Percentiles rank a stretch among this genome's conserved stretches.
Evolutionary conservation across 2,888 invertebrate genomes (phyloP).

Genomic region (Encarsia formosa): DNA sequence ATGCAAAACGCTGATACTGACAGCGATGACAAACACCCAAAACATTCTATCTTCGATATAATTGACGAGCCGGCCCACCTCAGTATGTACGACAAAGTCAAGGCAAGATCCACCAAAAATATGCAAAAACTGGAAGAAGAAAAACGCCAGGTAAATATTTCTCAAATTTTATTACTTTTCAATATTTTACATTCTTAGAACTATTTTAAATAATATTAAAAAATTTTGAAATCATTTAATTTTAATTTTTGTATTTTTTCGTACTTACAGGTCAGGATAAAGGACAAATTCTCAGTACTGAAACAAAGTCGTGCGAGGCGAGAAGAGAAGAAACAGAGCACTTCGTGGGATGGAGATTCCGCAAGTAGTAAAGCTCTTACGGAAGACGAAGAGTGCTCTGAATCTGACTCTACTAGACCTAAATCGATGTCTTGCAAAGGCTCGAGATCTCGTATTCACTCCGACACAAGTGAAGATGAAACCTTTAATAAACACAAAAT

Average conservation of each 20-base stretch:
- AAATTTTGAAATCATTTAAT: neutral
- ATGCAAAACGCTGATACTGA: slow-evolving; percentile 56
- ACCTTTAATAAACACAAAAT: slow-evolving; percentile 54
- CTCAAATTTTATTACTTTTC: neutral
- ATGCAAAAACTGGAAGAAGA: slow-evolving; percentile 90
- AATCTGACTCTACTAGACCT: slow-evolving; percentile 50
- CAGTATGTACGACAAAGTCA: slow-evolving; percentile 97
- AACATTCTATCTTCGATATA: slow-evolving; percentile 88
- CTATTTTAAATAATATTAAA: neutral
- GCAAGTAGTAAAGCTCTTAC: slow-evolving; percentile 53
- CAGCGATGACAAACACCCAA: slow-evolving; percentile 79
- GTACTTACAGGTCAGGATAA: slow-evolving; percentile 62
- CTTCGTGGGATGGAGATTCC: slow-evolving; percentile 84
- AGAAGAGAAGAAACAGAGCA: slow-evolving; percentile 84
- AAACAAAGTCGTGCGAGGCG: slow-evolving; percentile 84
- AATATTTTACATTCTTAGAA: neutral
- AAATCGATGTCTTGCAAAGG: slow-evolving; percentile 64
- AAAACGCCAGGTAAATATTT: slow-evolving; percentile 66
- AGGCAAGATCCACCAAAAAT: slow-evolving; percentile 88
- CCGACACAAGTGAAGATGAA: slow-evolving; percentile 75
- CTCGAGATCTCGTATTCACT: slow-evolving; percentile 69
- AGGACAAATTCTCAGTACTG: slow-evolving; percentile 83
- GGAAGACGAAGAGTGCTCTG: slow-evolving; percentile 50
- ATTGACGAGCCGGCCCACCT: slow-evolving; percentile 86
- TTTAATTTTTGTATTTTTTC: neutral